Base-by-base conservation (phyloP, 2,797 vertebrate genomes). In the Siniperca undulata region DNA sequence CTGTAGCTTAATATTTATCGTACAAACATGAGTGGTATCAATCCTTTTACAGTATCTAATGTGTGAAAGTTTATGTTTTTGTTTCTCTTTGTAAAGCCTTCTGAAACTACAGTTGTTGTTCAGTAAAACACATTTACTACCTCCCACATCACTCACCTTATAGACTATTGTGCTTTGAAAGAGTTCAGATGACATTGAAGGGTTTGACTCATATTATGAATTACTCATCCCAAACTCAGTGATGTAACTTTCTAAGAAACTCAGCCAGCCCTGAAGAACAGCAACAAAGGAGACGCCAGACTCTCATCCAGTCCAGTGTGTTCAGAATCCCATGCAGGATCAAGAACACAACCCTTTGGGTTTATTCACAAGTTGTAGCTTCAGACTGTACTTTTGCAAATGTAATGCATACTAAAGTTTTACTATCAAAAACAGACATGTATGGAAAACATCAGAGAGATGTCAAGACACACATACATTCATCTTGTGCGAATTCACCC, bases 401-500 rank as follows among this genome's bases (percentile, higher is more conserved):
- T 20, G 19, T 70, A 85, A 75, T 70, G 70, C 64, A 76, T 71
- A 74, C 73, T 83, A 74, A 70, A 80, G 22, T 86, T 79, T 84
- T 66, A 74, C 77, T 83, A 81, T 86, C 48, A 86, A 84, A 82
- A 89, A 83, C 80, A 83, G 60, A 80, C 68, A 70, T 80, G 27
- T 83, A 83, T 77, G 83, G 74, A 86, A 67, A 86, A 86, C 55
- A 40, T 82, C 77, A 78, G 75, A 84, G 71, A 78, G 62, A 80
- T 78, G 70, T 71, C 44, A 9, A 82, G 34, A 85, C 79, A 65
- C 46, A 83, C 82, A 79, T 85, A 87, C 88, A 90, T 90, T 89
- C 87, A 86, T 87, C 46, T 78, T 88, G 77, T 84, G 66, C 42
- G 2, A 85, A 74, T 77, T 78, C 48, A 81, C 74, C 62, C 48